Evolutionary conservation across 1,140 invertebrate species (phyloP).

Genomic region (Drosophila nebulosa): DNA sequence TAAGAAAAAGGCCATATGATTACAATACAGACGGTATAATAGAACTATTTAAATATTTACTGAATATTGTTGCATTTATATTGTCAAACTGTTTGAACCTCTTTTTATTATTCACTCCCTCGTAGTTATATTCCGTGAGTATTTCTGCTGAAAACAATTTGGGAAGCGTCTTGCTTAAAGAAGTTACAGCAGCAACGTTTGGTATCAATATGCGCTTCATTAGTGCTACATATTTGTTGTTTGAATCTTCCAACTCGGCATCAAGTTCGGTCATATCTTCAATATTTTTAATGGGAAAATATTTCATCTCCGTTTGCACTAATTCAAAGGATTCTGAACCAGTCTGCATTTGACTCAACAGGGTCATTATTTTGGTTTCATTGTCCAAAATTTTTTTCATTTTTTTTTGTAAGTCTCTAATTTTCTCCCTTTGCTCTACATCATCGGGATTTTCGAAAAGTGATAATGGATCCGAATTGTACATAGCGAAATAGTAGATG

Average conservation of each 20-base stretch:
- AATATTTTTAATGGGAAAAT: not conserved
- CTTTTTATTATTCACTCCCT: not conserved
- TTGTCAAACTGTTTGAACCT: not conserved
- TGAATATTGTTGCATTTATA: not conserved
- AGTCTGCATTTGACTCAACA: not conserved
- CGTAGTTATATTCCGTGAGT: not conserved
- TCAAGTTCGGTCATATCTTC: not conserved
- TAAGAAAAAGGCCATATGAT: not conserved
- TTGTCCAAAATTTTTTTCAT: not conserved
- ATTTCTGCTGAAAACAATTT: slow-evolving; percentile 4
- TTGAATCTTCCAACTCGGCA: not conserved
- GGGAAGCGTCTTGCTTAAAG: not conserved
- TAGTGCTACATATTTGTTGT: not conserved
- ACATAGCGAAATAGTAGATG: not conserved
- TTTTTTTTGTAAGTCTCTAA: not conserved
- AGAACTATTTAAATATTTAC: not conserved
- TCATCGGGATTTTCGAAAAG: not conserved
- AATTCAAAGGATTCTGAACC: not conserved
- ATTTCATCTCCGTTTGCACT: not conserved
- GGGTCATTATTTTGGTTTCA: not conserved
- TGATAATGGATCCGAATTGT: not conserved
- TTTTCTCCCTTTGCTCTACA: not conserved
- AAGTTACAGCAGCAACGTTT: not conserved
- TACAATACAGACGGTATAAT: too few relatives aligned
- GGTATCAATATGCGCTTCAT: not conserved